Percentiles rank a stretch among this genome's conserved stretches.
Evolutionary conservation across 35 echinoderm and acorn worm genomes (phyloP).

Genomic region (Apostichopus californicus): DNA sequence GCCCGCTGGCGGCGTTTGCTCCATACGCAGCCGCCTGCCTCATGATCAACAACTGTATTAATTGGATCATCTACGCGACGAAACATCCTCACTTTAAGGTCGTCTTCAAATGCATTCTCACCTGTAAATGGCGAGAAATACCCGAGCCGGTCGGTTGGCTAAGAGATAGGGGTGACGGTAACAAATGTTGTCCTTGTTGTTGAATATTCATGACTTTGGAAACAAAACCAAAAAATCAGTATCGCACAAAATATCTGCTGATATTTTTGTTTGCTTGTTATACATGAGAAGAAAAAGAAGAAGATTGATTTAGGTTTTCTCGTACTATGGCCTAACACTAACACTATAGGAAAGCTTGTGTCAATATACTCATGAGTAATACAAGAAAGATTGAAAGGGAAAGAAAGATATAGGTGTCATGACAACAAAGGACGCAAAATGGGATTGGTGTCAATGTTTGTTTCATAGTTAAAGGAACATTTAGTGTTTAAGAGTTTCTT

Average conservation of each 20-base stretch:
- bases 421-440: no score
- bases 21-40: conserved; percentile 67
- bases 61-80: conserved; percentile 78
- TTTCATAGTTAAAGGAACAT: no score
- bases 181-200: neutral
- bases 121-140: conserved; percentile 63
- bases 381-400: no score
- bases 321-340: no score
- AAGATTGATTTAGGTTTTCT: no score
- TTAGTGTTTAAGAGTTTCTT: no score
- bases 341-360: no score
- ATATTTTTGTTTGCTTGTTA: no score
- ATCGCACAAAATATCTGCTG: neutral
- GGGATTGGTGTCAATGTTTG: no score
- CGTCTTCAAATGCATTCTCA: conserved; percentile 64
- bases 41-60: conserved; percentile 76
- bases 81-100: conserved; percentile 88
- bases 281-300: no score
- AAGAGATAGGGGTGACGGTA: conserved; percentile 7
- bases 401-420: no score
- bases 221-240: conserved; percentile 46
- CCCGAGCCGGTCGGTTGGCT: conserved; percentile 48
- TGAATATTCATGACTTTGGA: conserved; percentile 19
- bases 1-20: conserved; percentile 59
- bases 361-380: no score